phyloP scores from a whole-genome alignment of 2,113 vertebrate genomes.

The Serilophus lunatus region DNA sequence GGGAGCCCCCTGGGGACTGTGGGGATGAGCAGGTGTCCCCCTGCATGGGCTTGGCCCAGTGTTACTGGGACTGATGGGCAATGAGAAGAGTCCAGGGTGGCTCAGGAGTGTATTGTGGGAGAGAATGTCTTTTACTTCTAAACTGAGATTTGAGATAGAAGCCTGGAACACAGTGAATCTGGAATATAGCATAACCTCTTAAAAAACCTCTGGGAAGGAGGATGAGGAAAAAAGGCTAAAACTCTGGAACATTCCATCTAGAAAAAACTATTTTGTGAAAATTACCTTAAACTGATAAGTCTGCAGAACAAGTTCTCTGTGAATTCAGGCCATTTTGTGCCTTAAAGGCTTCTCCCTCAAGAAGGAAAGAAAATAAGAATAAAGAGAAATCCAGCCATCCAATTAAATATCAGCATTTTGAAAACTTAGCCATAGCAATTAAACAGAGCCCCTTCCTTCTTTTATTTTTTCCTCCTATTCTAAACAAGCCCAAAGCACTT shows the following conservation, averaged over 20 bases:
- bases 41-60: not conserved
- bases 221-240: not conserved
- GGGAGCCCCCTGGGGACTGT: fast-evolving
- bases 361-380: not conserved
- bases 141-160: not conserved
- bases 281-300: not conserved
- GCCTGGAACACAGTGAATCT: not conserved
- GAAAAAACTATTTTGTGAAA: constrained; percentile 8
- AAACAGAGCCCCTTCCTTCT: not conserved
- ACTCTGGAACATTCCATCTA: not conserved
- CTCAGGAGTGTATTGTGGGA: not conserved
- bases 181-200: not conserved
- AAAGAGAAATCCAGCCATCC: not conserved
- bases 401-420: constrained; percentile 18
- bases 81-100: not conserved
- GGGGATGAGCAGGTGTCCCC: not conserved
- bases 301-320: not conserved
- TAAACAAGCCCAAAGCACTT: constrained; percentile 14
- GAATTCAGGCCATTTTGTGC: constrained; percentile 2
- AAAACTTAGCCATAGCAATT: not conserved
- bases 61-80: not conserved
- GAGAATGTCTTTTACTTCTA: not conserved
- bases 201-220: not conserved
- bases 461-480: not conserved
- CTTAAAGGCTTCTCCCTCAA: constrained; percentile 1